Conservation (phyloP, 2,113 vertebrate species). For the Grammomys surdaster region DNA sequence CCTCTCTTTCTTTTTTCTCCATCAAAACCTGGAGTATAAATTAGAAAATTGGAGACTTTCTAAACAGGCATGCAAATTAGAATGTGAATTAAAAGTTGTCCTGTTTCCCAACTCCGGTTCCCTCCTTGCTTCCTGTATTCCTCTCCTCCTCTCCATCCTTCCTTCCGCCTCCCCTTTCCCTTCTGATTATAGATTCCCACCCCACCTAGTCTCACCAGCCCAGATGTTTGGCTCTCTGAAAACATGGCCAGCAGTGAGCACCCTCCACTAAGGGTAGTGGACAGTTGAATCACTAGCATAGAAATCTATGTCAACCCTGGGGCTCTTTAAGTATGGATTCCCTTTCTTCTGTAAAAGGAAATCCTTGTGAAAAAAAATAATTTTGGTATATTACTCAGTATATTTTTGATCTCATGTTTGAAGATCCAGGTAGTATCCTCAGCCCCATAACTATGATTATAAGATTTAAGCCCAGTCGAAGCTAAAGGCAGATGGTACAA, state of each 20-base stretch:
- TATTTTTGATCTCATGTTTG: constrained; percentile 8
- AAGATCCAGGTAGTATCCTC: neutral
- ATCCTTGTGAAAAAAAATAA: neutral
- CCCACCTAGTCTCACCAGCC: fast-evolving
- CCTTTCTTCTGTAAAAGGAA: constrained; percentile 43
- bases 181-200: neutral
- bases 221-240: neutral
- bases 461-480: neutral
- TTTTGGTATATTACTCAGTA: neutral
- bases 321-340: neutral
- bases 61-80: constrained; percentile 25
- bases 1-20: constrained; percentile 13
- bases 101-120: neutral
- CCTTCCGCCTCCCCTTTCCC: neutral
- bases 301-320: neutral
- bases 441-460: neutral
- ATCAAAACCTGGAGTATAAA: constrained; percentile 17
- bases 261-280: neutral
- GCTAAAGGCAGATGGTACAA: neutral
- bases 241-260: neutral
- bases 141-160: neutral
- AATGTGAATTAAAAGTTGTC: neutral
- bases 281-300: neutral
- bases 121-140: too few species aligned
- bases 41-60: constrained; percentile 47